Evolutionary conservation across 2,113 vertebrate species (phyloP), one percentile per base, ranked within the genome.

Genomic region (Opisthocomus hoazin): DNA sequence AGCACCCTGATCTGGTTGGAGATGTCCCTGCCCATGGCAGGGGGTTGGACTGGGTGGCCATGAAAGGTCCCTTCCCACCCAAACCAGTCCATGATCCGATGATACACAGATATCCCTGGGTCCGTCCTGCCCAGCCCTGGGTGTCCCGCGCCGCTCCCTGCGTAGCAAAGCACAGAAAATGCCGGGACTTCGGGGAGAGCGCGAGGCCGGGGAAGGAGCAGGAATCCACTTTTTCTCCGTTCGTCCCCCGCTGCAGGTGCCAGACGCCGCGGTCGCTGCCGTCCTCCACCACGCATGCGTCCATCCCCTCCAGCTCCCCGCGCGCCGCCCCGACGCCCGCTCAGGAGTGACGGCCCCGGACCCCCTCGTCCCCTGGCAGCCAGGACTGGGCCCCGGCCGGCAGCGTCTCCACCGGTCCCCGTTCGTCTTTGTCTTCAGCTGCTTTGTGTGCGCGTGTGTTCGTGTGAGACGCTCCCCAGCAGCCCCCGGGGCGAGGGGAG

Each of bases 201-300:
- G 1, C 30, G 51, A 4, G 11, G 50, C 16, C 12, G 5, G 5
- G 13, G 50, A 60, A 65, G 70, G 46, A 36, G 48, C 16, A 46
- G 32, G 37, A 15, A 29, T 11, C 32, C 45, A 6, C 2, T 2
- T 53, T 26, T 57, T 54, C 23, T 29, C 11, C 23, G 56, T 71
- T 27, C 15, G 17, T 58, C 20, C 15, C 41, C 27, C 26, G 64
- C 17, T 27, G 8, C 98, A 99, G 99, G 99, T 99, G 98, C 96
- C 99, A 99, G 98, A 97, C 97, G 19, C 98, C 98, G 5, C 98
- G 98, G 90, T 97, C 97, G 54, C 96, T 99, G 95, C 97, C 98
- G 1, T 98, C 99, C 80, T 99, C 99, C 19, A 96, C 98, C 46
- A 98, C 99, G 39, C 98, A 98, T 43, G 97, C 97, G 80, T 98